These are phyloP conservation scores for Magallana ariakensis DNA, from an alignment of 1,140 invertebrate genomes.

Conservation along the genomic window DNA sequence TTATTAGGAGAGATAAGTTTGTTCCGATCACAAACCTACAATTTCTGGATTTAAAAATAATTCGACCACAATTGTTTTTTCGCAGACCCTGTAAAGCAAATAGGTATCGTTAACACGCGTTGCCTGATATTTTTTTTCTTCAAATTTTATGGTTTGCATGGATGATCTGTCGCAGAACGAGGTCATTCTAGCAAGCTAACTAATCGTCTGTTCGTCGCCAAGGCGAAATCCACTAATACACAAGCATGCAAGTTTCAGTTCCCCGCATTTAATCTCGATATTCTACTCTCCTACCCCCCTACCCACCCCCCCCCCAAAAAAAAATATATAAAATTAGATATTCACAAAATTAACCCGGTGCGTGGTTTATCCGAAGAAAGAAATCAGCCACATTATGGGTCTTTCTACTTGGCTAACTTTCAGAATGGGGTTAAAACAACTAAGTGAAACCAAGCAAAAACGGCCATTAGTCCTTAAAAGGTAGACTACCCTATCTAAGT, in stretches of 20 bases:
- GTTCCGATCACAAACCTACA: constrained; percentile 10
- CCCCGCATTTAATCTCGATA: not conserved
- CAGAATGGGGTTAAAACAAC: constrained; percentile 1
- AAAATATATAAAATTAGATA: too few relatives aligned
- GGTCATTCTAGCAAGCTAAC: constrained; percentile 5
- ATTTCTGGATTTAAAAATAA: constrained; percentile 6
- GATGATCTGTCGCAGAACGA: not conserved
- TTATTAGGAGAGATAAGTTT: not conserved
- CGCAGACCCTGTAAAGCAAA: not conserved
- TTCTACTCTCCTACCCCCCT: not conserved
- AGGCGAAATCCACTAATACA: not conserved
- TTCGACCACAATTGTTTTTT: constrained; percentile 18
- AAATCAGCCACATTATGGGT: not conserved
- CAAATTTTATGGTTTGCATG: not conserved
- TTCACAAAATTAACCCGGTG: too few relatives aligned
- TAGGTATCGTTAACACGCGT: not conserved
- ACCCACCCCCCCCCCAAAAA: too few relatives aligned
- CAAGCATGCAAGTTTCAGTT: constrained; percentile 12
- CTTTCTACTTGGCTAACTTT: not conserved
- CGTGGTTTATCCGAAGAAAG: too few relatives aligned
- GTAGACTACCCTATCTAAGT: not conserved
- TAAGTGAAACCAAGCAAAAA: not conserved
- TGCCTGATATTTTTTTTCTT: not conserved
- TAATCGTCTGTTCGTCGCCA: not conserved
- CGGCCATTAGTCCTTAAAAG: not conserved